Evolutionary conservation across 2,888 invertebrate genomes (phyloP), one percentile per base, ranked within the genome.

Genomic region (Patella ulyssiponensis): DNA sequence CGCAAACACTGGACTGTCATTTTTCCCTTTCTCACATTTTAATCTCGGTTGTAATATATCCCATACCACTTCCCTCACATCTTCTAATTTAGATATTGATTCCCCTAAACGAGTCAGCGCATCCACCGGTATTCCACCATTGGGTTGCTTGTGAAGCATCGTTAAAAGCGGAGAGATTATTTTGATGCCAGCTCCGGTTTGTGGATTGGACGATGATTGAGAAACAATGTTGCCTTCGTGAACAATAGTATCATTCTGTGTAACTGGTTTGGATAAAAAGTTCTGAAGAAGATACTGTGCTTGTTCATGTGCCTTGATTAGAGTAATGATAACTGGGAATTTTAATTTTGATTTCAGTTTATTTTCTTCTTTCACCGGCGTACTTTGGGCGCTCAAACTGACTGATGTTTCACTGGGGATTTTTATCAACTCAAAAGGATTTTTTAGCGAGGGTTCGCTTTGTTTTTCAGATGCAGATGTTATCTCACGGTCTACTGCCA

Each of bases 1-100:
- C 12, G 90, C 90, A 77, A 90, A 85, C 53, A 91, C 88, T 0
- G 91, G 90, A 73, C 90, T 90, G 80, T 90, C 89, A 71, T 89
- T 85, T 75, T 86, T 83, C 0, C 90, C 90, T 51, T 86, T 86
- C 76, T 86, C 85, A 83, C 89, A 90, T n/a, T 84, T 83, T 44
- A 90, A 72, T n/a, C 83, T 84, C 1, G 86, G 87, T 75, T 90
- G 86, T 33, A 91, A 75, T 5, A 78, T 79, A 14, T 83, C 77
- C 88, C 88, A 91, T 15, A 90, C 83, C 44, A 81, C 77, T 74
- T 90, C 90, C 44, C 90, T 78, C 5, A 86, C 83, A 15, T 83
- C 82, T 64, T 86, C 80, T 54, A 89, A 72, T n/a, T 86, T 77
- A 23, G 81, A 79, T 20, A 84, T 82, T n/a, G 84, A 85, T 52